A percentile compares a stretch with the other conserved stretches of the same genome.
Conservation (phyloP, 1,140 invertebrate species). For the Phymastichus coffea region DNA sequence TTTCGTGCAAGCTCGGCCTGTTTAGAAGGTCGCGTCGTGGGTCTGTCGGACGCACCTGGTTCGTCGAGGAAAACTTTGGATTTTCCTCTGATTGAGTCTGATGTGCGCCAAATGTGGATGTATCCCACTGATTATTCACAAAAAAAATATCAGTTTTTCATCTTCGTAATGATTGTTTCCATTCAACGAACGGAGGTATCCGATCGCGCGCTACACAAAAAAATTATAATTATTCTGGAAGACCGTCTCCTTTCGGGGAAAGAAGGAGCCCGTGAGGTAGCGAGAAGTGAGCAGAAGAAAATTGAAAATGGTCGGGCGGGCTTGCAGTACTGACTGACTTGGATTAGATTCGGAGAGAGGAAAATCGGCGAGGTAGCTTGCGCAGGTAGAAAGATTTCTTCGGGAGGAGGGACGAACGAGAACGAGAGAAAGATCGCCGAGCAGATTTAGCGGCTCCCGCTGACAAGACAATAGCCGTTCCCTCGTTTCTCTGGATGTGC, state of each 20-base stretch:
- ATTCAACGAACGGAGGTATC: too few species aligned
- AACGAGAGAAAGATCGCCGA: constrained; percentile 43
- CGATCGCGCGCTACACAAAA: too few species aligned
- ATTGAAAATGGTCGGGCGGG: not conserved
- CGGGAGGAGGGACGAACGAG: constrained; percentile 1
- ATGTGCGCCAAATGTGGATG: not conserved
- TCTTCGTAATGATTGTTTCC: too few species aligned
- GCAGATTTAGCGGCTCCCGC: constrained; percentile 50
- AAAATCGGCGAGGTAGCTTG: not conserved
- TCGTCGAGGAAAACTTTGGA: not conserved
- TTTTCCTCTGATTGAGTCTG: not conserved
- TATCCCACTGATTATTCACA: not conserved
- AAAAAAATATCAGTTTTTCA: not conserved
- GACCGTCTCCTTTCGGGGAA: too few species aligned
- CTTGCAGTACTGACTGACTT: too few species aligned
- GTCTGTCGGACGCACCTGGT: not conserved
- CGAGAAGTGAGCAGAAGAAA: not conserved
- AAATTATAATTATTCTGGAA: too few species aligned
- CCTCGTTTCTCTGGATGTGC: constrained; percentile 42
- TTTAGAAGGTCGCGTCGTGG: not conserved
- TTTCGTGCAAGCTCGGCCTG: not conserved
- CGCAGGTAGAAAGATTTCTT: not conserved
- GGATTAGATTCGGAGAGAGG: constrained; percentile 7
- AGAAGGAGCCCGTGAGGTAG: too few species aligned
- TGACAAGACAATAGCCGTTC: constrained; percentile 53